These are phyloP conservation scores for Herpetotheres cachinnans DNA, from an alignment of 2,113 vertebrate species.

Conservation along the genomic window DNA sequence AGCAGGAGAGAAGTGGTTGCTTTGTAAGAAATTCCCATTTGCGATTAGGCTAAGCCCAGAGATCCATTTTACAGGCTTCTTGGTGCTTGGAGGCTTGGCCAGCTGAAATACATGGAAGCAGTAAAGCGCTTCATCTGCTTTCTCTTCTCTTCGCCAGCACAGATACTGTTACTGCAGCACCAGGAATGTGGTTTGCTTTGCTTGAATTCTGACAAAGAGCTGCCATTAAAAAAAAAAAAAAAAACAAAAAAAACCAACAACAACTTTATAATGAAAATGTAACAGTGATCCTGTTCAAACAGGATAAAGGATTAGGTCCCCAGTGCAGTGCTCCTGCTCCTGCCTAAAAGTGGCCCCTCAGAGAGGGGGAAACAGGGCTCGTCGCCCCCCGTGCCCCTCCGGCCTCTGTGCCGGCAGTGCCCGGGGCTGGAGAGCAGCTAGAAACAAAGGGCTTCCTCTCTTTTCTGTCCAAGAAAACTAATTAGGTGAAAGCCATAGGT, in stretches of 20 bases:
- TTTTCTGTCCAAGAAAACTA: background rate
- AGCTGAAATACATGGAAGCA: background rate
- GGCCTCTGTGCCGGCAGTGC: accelerated
- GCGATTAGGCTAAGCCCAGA: background rate
- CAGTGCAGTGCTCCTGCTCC: background rate
- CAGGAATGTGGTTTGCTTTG: background rate
- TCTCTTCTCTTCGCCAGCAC: background rate
- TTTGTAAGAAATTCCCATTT: background rate
- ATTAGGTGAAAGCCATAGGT: background rate
- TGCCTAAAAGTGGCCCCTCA: background rate
- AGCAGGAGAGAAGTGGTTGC: background rate
- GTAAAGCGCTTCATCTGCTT: background rate
- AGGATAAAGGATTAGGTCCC: background rate
- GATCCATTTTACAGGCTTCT: background rate
- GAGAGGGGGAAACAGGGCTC: background rate
- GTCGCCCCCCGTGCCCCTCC: accelerated
- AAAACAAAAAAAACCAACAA: no score
- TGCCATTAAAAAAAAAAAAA: background rate
- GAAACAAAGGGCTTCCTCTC: background rate
- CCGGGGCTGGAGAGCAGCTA: background rate
- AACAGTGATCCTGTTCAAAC: background rate
- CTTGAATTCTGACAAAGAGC: background rate
- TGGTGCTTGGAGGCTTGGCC: background rate
- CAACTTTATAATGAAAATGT: background rate
- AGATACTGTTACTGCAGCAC: background rate